phyloP scores from a whole-genome alignment of 1,140 invertebrate genomes.

The Zaprionus ornatus region DNA sequence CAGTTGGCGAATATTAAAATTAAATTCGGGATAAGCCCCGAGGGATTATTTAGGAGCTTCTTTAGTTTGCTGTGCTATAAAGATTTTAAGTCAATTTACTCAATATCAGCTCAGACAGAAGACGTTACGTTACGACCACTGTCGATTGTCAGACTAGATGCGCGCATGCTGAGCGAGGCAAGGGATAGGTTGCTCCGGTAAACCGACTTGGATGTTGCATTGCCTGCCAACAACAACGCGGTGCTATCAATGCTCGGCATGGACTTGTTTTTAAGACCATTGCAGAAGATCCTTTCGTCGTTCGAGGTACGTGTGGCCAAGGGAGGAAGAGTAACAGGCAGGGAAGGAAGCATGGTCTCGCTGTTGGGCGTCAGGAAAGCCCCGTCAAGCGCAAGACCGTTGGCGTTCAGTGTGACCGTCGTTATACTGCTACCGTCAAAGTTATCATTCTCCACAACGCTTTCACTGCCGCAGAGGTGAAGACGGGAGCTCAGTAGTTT shows the following conservation, averaged over 20 bases:
- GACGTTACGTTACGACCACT: conserved; percentile 77
- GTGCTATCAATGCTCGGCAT: conserved; percentile 52
- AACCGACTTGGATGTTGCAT: conserved; percentile 52
- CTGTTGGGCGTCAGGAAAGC: conserved; percentile 36
- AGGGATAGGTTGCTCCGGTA: conserved; percentile 78
- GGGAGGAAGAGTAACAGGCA: conserved; percentile 6
- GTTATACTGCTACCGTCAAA: conserved; percentile 42
- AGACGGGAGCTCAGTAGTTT: conserved; percentile 87
- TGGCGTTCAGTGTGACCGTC: conserved; percentile 36
- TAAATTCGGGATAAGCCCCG: not conserved
- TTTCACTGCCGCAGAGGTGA: conserved; percentile 61
- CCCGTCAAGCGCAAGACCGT: conserved; percentile 42
- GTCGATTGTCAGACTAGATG: conserved; percentile 78
- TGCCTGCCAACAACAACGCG: conserved; percentile 40
- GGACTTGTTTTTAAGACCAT: conserved; percentile 38
- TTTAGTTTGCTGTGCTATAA: not conserved
- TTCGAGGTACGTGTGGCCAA: not conserved
- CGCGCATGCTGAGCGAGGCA: conserved; percentile 75
- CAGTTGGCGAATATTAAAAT: not conserved
- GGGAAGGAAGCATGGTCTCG: conserved; percentile 43
- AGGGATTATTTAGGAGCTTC: not conserved
- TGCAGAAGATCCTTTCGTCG: conserved; percentile 40
- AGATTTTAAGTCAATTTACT: not conserved
- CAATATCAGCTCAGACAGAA: conserved; percentile 56
- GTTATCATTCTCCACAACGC: conserved; percentile 34